These are phyloP conservation scores for Trichoplusia ni DNA, from an alignment of 1,140 invertebrate species.

Conservation along the genomic window DNA sequence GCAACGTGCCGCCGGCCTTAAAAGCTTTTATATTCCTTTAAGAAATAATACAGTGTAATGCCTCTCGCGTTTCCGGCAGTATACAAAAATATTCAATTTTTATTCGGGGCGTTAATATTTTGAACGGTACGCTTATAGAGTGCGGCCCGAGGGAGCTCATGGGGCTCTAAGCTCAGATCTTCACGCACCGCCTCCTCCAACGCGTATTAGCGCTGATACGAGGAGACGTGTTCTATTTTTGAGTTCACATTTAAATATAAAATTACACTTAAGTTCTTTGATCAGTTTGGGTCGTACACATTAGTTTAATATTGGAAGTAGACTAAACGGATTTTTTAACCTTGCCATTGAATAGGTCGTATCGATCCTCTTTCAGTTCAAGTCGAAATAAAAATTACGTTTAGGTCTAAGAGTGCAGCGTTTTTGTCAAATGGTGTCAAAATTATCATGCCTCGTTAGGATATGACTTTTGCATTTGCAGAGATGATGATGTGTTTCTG, in stretches of 20 bases:
- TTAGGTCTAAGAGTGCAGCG: too few relatives aligned
- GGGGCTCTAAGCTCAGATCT: conserved; percentile 71
- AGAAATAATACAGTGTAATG: conserved; percentile 77
- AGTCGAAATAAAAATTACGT: too few relatives aligned
- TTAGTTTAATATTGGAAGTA: too few relatives aligned
- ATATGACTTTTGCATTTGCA: too few relatives aligned
- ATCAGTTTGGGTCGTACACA: too few relatives aligned
- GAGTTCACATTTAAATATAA: conserved; percentile 31
- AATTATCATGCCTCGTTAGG: too few relatives aligned
- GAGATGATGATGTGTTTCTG: too few relatives aligned
- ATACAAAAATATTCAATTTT: conserved; percentile 80
- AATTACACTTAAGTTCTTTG: too few relatives aligned
- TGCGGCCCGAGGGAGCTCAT: conserved; percentile 49
- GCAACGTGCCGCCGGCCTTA: conserved; percentile 67
- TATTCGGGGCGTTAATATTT: conserved; percentile 69
- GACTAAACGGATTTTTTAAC: too few relatives aligned
- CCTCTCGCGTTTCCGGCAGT: conserved; percentile 51
- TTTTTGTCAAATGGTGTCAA: too few relatives aligned
- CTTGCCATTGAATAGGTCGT: too few relatives aligned
- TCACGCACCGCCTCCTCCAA: conserved; percentile 58
- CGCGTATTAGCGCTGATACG: conserved; percentile 66
- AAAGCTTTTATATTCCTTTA: conserved; percentile 77
- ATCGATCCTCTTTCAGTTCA: too few relatives aligned
- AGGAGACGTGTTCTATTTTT: conserved; percentile 50
- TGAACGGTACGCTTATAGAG: conserved; percentile 54